Evolutionary conservation across 2,113 vertebrate species (phyloP).

Genomic region (Hemiscyllium ocellatum): DNA sequence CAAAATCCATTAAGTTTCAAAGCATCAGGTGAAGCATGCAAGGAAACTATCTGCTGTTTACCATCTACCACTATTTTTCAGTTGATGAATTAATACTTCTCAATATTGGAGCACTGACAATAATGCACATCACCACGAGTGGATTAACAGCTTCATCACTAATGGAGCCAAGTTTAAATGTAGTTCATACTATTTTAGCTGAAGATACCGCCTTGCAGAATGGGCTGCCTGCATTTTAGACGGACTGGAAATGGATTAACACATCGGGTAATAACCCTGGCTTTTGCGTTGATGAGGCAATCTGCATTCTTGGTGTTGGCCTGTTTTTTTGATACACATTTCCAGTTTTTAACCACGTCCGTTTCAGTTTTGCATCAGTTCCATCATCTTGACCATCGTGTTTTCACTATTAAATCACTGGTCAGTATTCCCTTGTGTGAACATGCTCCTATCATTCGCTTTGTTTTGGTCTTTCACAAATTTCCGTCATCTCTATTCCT

Average conservation of each 20-base stretch:
- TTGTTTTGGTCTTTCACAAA: background rate
- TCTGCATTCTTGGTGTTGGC: too few relatives aligned
- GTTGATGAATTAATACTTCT: too few relatives aligned
- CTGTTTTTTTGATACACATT: background rate
- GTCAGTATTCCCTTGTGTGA: background rate
- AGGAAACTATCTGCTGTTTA: background rate
- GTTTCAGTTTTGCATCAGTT: background rate
- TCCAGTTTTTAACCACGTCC: background rate
- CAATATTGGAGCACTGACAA: background rate
- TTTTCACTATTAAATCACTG: background rate
- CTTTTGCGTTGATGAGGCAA: too few relatives aligned
- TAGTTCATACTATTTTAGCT: too few relatives aligned
- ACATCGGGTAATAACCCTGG: too few relatives aligned
- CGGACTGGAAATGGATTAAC: too few relatives aligned
- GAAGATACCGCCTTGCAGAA: too few relatives aligned
- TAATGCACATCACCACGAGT: background rate
- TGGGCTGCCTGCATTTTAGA: too few relatives aligned
- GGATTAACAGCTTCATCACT: background rate
- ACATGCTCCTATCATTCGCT: background rate
- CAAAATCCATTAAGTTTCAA: background rate
- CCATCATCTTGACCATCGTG: background rate
- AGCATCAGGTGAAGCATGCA: background rate
- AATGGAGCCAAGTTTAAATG: too few relatives aligned
- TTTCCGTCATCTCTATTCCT: background rate
- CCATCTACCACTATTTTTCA: background rate